Percentiles rank a stretch among this genome's conserved stretches.
These are phyloP conservation scores for Oryctolagus cuniculus DNA, from an alignment of 2,113 vertebrate species.

Conservation along the genomic window DNA sequence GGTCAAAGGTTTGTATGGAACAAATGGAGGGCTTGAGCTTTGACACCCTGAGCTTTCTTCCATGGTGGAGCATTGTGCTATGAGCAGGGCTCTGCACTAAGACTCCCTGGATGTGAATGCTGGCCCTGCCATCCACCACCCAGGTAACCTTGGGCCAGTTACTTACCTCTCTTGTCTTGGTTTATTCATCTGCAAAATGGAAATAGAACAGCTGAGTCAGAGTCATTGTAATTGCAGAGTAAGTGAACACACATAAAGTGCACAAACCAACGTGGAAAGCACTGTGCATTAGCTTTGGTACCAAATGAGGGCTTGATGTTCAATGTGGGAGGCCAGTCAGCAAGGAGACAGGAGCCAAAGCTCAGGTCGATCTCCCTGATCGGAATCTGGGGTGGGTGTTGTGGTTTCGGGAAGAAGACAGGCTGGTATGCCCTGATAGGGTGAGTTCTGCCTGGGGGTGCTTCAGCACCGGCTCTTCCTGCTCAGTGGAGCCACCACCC, in stretches of 20 bases:
- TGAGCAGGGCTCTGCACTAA: background rate
- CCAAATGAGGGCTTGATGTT: no score
- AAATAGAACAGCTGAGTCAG: background rate
- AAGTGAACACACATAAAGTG: background rate
- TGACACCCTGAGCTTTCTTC: background rate
- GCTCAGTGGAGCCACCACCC: no score
- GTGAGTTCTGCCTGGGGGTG: no score
- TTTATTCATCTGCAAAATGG: background rate
- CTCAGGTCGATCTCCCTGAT: no score
- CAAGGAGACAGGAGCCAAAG: no score
- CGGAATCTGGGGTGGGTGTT: no score
- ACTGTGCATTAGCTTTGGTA: fast-evolving
- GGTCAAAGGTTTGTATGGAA: background rate
- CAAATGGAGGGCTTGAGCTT: background rate
- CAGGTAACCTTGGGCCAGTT: background rate
- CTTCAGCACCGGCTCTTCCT: no score
- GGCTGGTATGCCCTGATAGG: no score
- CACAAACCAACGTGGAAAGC: fast-evolving
- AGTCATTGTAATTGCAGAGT: background rate
- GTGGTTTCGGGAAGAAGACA: no score
- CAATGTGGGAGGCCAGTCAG: no score
- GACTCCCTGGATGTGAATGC: background rate
- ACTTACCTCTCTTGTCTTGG: background rate
- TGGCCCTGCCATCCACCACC: background rate
- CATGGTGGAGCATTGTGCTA: no score